Evolutionary conservation across 2,797 vertebrate genomes (phyloP).

Genomic region (Characodon lateralis): DNA sequence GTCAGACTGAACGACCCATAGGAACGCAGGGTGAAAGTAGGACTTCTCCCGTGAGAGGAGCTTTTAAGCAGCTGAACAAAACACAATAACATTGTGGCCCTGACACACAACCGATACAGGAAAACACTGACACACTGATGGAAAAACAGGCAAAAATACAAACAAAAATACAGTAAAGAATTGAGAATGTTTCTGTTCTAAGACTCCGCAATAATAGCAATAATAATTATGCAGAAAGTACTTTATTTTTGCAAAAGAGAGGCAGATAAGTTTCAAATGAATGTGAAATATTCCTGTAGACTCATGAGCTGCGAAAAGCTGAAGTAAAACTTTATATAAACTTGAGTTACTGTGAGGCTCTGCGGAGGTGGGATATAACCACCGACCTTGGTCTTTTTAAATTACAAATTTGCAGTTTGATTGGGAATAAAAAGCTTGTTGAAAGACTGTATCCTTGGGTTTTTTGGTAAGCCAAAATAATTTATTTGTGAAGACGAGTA

Average conservation of each 20-base stretch:
- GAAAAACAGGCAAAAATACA: background rate
- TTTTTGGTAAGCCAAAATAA: background rate
- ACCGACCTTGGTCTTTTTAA: background rate
- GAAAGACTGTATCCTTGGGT: background rate
- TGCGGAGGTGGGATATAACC: background rate
- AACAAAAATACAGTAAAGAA: background rate
- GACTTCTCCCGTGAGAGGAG: conserved; percentile 61
- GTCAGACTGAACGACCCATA: conserved; percentile 44
- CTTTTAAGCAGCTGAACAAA: conserved; percentile 51
- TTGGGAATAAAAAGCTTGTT: background rate
- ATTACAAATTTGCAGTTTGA: background rate
- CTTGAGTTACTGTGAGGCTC: conserved; percentile 5
- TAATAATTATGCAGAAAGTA: conserved; percentile 15
- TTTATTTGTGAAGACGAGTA: background rate
- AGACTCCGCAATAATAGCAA: conserved; percentile 7
- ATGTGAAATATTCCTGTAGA: conserved; percentile 36
- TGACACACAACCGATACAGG: conserved; percentile 21
- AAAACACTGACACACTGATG: conserved; percentile 4
- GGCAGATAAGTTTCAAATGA: conserved; percentile 34
- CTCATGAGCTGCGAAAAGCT: conserved; percentile 52
- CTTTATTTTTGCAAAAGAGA: conserved; percentile 48
- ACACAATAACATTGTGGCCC: conserved; percentile 36
- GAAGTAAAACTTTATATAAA: conserved; percentile 9
- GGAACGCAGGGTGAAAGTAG: conserved; percentile 55
- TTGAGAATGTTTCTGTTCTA: background rate